Percentiles rank a stretch among this genome's conserved stretches.
Conservation (phyloP, 1,140 invertebrate genomes). For the Trissolcus basalis region DNA sequence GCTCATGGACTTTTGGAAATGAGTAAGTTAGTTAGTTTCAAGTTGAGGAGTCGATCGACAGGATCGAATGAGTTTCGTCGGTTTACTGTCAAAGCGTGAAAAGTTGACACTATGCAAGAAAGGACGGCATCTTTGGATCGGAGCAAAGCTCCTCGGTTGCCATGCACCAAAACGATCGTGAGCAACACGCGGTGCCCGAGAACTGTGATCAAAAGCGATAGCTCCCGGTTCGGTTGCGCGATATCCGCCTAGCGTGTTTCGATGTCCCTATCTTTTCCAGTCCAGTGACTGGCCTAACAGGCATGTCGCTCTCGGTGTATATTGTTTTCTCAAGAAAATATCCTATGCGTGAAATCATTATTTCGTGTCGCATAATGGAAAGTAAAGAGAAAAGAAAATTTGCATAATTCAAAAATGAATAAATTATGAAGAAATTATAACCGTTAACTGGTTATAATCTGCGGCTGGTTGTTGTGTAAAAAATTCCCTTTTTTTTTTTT, state of each 20-base stretch:
- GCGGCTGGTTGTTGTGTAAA: no score
- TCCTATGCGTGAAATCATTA: no score
- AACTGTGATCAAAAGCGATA: slow-evolving; percentile 1
- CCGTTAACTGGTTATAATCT: no score
- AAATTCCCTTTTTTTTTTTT: no score
- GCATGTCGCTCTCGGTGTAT: background rate
- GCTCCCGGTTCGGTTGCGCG: background rate
- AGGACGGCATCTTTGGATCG: background rate
- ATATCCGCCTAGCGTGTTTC: background rate
- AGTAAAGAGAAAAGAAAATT: no score
- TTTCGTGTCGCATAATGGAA: no score
- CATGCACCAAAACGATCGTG: background rate
- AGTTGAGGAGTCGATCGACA: background rate
- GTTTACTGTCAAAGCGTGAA: background rate
- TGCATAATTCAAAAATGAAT: no score
- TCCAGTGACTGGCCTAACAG: background rate
- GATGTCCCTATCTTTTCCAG: slow-evolving; percentile 3
- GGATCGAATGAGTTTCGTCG: background rate
- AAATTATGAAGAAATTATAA: no score
- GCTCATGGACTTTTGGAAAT: background rate
- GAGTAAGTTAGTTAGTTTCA: background rate
- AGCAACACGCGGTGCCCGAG: background rate
- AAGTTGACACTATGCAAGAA: background rate
- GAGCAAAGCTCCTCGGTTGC: background rate
- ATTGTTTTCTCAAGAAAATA: no score